Conservation (phyloP, 2,888 invertebrate species). For the Leucozona laternaria region DNA sequence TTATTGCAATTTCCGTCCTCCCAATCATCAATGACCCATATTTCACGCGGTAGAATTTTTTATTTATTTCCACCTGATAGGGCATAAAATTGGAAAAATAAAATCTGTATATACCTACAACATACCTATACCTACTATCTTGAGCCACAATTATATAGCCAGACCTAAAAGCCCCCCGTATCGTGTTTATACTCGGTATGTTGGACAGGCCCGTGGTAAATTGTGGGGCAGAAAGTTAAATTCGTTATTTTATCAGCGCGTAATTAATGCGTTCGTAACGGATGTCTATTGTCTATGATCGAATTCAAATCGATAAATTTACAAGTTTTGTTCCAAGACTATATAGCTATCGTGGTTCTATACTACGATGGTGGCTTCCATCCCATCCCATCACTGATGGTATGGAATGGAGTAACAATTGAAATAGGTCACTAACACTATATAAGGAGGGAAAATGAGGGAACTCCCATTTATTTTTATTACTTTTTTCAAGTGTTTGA, state of each 20-base stretch:
- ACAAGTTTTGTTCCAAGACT: constrained; percentile 3
- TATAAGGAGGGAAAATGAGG: constrained; percentile 27
- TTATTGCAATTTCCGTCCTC: constrained; percentile 71
- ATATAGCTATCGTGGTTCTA: neutral
- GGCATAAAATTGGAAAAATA: neutral
- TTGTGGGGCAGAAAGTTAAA: constrained; percentile 28
- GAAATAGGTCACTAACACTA: constrained; percentile 67
- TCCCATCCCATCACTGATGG: neutral
- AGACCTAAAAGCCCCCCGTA: constrained; percentile 8
- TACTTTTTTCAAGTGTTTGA: constrained; percentile 48
- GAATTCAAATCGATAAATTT: constrained; percentile 63
- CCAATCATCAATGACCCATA: constrained; percentile 64
- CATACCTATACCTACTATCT: neutral
- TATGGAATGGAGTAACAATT: constrained; percentile 15
- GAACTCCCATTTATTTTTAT: constrained; percentile 59
- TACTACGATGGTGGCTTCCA: constrained; percentile 1
- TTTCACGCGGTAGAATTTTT: constrained; percentile 46
- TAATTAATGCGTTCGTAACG: constrained; percentile 59
- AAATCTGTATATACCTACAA: neutral
- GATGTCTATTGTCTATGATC: constrained; percentile 40
- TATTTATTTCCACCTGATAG: constrained; percentile 62
- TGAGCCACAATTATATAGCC: neutral
- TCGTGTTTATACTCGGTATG: neutral
- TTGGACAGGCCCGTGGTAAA: neutral
- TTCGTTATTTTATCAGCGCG: constrained; percentile 65